Conservation (phyloP, 2,113 vertebrate species). For the Origma solitaria region DNA sequence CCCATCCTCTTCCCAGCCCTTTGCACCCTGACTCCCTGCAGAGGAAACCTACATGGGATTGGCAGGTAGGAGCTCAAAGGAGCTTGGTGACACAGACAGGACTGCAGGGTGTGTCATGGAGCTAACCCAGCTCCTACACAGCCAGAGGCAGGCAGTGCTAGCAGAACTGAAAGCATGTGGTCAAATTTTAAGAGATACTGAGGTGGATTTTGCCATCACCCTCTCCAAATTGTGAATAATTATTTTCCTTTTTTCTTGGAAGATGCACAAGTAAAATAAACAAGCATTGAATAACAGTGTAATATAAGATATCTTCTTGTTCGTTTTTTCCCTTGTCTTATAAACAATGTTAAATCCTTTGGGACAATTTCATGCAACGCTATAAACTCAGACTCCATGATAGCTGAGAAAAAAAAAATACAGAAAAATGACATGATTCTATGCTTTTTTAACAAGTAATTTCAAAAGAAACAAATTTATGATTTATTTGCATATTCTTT, state of each 20-base stretch:
- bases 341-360: neutral
- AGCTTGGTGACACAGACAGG: neutral
- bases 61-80: neutral
- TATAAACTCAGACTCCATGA: neutral
- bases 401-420: neutral
- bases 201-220: neutral
- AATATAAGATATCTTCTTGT: neutral
- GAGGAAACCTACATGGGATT: neutral
- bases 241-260: neutral
- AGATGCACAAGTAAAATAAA: neutral
- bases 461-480: neutral
- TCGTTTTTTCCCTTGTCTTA: neutral
- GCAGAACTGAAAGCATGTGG: neutral
- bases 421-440: fast-evolving
- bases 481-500: neutral
- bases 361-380: neutral
- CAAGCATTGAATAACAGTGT: neutral
- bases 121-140: neutral
- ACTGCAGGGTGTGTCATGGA: neutral
- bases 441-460: neutral
- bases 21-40: neutral
- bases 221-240: neutral
- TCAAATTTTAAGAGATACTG: neutral
- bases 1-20: neutral
- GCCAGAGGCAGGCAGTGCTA: neutral